phyloP scores from a whole-genome alignment of 2,888 invertebrate species.

The Pteria penguin region DNA sequence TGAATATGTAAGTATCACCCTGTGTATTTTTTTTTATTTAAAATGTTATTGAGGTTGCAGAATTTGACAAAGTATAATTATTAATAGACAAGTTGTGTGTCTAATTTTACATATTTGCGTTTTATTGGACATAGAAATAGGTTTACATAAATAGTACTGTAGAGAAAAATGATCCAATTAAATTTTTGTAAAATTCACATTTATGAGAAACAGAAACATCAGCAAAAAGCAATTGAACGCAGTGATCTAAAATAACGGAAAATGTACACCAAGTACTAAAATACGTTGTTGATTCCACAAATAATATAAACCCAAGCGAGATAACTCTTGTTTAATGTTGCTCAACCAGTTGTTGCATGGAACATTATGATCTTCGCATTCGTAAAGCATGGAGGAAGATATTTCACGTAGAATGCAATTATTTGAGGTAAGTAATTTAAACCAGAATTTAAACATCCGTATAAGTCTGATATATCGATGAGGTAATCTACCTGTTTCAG shows the following conservation, averaged over 20 bases:
- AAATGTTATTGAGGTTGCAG: no score
- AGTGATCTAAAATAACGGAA: neutral
- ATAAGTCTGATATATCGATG: neutral
- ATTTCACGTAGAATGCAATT: slow-evolving; percentile 2
- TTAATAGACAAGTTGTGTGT: neutral
- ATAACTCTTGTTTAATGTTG: neutral
- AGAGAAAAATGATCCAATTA: neutral
- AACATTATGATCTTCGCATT: neutral
- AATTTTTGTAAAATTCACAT: no score
- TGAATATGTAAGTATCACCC: no score
- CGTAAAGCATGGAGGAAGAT: neutral
- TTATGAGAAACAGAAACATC: no score
- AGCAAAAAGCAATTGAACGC: no score
- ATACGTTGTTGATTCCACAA: neutral
- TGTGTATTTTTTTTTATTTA: no score
- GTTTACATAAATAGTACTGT: no score
- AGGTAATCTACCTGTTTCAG: neutral
- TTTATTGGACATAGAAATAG: neutral
- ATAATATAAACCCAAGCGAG: neutral
- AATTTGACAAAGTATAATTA: no score
- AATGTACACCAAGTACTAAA: neutral
- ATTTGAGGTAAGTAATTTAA: no score
- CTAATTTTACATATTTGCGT: slow-evolving; percentile 3
- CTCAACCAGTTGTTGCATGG: neutral
- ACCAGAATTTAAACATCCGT: no score